Base-by-base conservation (phyloP, 2,797 vertebrate genomes). In the Naso thynnoides region DNA sequence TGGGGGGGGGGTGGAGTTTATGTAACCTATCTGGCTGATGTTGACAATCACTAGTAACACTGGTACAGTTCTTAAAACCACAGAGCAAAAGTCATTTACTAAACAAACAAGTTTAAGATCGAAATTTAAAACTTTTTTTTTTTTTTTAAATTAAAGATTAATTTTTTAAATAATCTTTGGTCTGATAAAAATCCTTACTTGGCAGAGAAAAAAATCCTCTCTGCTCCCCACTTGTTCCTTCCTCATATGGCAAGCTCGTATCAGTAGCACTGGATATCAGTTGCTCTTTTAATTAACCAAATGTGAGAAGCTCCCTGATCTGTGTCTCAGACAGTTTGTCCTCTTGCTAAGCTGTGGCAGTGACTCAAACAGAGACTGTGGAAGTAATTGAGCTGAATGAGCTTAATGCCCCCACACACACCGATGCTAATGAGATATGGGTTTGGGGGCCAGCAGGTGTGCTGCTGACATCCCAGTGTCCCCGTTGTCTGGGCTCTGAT, bases 371-470 rank as follows among this genome's bases (percentile, higher is more conserved):
- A 52, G 60, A 81, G 70, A 78, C 69, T 70, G 73, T 76, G 74
- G 74, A 79, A 82, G 88, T 88, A 92, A 94, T 91, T 90, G 89
- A 93, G 85, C 88, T 84, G 91, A 93, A 93, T 93, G 87, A 91
- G 86, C 85, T 79, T 86, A 86, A 87, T 88, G 73, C 76, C 82
- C 74, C 21, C 78, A 36, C 44, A 63, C 67, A 76, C 81, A 89
- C 80, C 85, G 83, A 78, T 77, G 71, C 83, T 93, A 94, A 94
- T 89, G 88, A 91, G 82, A 85, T 81, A 75, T 70, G 82, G 65
- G 84, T 90, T 41, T 39, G 65, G 77, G 63, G 54, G 66, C 65
- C 82, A 86, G 86, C 82, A 81, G 83, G 88, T 88, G 85, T 77
- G 64, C 55, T 53, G 71, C 70, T 72, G 47, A 74, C 39, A 36